These are phyloP conservation scores for Myrmecobius fasciatus DNA, from an alignment of 2,113 vertebrate species.

Conservation along the genomic window DNA sequence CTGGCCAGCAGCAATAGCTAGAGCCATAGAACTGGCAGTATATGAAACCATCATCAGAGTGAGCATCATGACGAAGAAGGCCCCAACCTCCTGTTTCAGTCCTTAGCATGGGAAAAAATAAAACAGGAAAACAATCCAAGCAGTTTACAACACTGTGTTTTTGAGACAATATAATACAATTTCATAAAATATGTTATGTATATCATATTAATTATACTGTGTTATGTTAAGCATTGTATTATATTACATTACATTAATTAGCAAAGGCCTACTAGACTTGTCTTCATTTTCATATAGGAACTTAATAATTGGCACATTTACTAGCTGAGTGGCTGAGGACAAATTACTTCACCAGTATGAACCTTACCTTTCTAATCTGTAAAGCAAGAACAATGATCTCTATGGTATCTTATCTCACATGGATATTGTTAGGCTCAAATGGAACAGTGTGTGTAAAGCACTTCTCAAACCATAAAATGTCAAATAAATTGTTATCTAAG, in stretches of 20 bases:
- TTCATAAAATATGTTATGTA: neutral
- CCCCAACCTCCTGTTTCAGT: conserved; percentile 82
- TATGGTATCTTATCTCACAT: neutral
- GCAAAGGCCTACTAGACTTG: neutral
- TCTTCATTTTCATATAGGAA: neutral
- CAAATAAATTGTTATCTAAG: neutral
- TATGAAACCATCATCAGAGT: conserved; percentile 89
- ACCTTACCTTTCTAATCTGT: neutral
- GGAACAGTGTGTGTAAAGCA: too few relatives aligned
- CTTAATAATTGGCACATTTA: neutral
- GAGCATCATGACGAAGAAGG: conserved; percentile 94
- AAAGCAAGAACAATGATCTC: neutral
- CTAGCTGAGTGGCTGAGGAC: neutral
- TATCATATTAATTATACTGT: neutral
- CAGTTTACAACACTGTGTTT: too few relatives aligned
- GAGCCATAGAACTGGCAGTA: conserved; percentile 90
- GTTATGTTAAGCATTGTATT: too few relatives aligned
- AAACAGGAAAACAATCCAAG: neutral
- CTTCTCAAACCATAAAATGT: too few relatives aligned
- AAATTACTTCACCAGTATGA: neutral
- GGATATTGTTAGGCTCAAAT: neutral
- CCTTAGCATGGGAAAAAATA: conserved; percentile 80
- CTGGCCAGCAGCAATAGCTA: conserved; percentile 93
- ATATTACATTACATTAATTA: too few relatives aligned
- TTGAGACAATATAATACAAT: neutral